These are phyloP conservation scores for Chymomyza caudatula DNA, from an alignment of 2,888 invertebrate genomes.

Conservation along the genomic window DNA sequence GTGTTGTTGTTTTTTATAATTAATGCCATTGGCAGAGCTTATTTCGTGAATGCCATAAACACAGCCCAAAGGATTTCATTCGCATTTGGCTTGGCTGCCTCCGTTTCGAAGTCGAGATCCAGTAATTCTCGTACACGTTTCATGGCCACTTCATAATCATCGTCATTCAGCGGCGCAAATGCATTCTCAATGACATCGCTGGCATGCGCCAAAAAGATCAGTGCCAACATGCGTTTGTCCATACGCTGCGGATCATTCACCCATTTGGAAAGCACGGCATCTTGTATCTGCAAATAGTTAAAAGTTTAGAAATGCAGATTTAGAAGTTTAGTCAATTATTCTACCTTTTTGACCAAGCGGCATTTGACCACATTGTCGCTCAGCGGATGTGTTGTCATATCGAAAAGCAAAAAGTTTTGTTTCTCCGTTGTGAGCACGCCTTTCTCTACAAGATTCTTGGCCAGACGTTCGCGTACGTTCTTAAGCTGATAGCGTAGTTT, in stretches of 20 bases:
- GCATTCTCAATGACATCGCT: constrained; percentile 99
- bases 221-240: constrained; percentile 94
- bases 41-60: constrained; percentile 98
- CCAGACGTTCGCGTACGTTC: constrained; percentile 98
- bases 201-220: constrained; percentile 97
- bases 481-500: constrained; percentile 98
- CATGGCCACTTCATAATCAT: constrained; percentile 99
- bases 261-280: constrained; percentile 96
- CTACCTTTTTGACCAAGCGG: constrained; percentile 96
- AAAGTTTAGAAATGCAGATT: not conserved
- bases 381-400: constrained; percentile 99
- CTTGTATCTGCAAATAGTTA: constrained; percentile 87
- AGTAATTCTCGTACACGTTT: constrained; percentile 96
- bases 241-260: constrained; percentile 98
- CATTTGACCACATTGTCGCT: constrained; percentile 97
- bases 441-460: constrained; percentile 99
- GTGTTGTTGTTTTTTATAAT: constrained; percentile 17
- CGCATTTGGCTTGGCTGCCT: constrained; percentile 93
- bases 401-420: constrained; percentile 99
- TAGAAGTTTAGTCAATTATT: not conserved
- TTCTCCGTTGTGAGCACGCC: constrained; percentile 99
- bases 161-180: constrained; percentile 97
- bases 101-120: constrained; percentile 97
- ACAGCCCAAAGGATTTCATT: constrained; percentile 99
- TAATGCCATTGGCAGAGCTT: constrained; percentile 63